Base-by-base conservation (phyloP, 2,888 invertebrate species). In the Beris morrisii region DNA sequence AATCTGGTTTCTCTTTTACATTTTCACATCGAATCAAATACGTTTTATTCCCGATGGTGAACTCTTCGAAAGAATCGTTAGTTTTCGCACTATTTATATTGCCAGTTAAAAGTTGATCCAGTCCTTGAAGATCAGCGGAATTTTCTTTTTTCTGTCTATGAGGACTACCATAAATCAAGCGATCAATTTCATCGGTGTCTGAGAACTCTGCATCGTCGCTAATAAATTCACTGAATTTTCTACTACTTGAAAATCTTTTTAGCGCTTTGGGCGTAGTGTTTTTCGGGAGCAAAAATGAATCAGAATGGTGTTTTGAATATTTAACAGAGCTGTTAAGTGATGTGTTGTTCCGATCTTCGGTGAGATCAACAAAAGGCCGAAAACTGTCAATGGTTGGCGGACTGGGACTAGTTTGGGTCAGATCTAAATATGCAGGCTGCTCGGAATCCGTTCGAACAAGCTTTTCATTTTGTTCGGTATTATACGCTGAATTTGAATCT, bases 1-100 rank as follows among this genome's bases (percentile, higher is more conserved):
- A 89, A 74, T 88, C 81, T 1, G 83, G 78, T 78, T 86, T 85
- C 4, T 86, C 86, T 4, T 86, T 84, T 1, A 86, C 79, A 73
- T 85, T 79, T 64, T 79, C 76, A 0, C 83, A 84, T 77, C 86
- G 86, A 0, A 78, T 72, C 4, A 68, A 71, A 69, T 78, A 80
- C 5, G 70, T 69, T 65, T 75, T 74, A 12, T 75, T 75, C 72
- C 82, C 74, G 2, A 50, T 13, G 6, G 54, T 46, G 5, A 66
- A 48, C 46, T 61, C 61, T 58, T 66, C 58, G n/a, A 46, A 11
- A 5, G 52, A 32, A 12, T 61, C 61, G 7, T 61, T 52, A 6
- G n/a, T 22, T 52, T 11, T 22, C 5, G 30, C n/a, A 15, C 5
- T 28, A 15, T 55, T 43, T 7, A 80, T 75, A 31, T 77, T 73